Percentiles rank a stretch among this genome's conserved stretches.
These are phyloP conservation scores for Antitype chi DNA, from an alignment of 2,888 invertebrate genomes.

Conservation along the genomic window DNA sequence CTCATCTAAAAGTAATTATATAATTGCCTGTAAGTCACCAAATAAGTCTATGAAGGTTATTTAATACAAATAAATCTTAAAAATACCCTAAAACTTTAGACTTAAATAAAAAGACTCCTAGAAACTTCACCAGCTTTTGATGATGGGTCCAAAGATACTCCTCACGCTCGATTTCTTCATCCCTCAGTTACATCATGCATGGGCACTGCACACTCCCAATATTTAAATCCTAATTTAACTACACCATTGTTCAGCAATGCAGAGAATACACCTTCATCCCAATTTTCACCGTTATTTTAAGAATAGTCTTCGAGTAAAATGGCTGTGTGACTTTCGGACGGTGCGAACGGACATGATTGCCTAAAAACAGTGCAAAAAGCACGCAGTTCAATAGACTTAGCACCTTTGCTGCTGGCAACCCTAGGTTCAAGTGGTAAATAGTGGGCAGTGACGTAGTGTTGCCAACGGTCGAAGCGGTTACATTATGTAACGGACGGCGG, in stretches of 20 bases:
- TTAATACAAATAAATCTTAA: not conserved
- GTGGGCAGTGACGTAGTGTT: constrained; percentile 59
- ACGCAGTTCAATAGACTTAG: constrained; percentile 12
- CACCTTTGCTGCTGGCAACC: constrained; percentile 37
- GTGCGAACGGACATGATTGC: not conserved
- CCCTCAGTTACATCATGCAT: not conserved
- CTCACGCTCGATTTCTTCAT: not conserved
- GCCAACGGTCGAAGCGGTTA: constrained; percentile 69
- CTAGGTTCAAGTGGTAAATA: constrained; percentile 60
- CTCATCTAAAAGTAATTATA: too few species aligned
- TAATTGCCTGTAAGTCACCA: too few species aligned
- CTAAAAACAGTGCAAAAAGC: not conserved
- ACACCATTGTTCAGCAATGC: not conserved
- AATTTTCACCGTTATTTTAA: not conserved
- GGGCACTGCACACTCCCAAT: not conserved
- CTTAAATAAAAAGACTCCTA: not conserved
- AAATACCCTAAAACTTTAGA: not conserved
- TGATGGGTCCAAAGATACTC: not conserved
- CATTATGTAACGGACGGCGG: constrained; percentile 64
- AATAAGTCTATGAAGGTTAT: not conserved
- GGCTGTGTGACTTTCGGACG: not conserved
- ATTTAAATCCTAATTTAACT: not conserved
- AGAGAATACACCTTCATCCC: too few species aligned
- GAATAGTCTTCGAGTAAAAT: not conserved
- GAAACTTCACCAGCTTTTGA: not conserved